Conservation (phyloP, 2,113 vertebrate genomes). For the Xiphophorus hellerii region DNA sequence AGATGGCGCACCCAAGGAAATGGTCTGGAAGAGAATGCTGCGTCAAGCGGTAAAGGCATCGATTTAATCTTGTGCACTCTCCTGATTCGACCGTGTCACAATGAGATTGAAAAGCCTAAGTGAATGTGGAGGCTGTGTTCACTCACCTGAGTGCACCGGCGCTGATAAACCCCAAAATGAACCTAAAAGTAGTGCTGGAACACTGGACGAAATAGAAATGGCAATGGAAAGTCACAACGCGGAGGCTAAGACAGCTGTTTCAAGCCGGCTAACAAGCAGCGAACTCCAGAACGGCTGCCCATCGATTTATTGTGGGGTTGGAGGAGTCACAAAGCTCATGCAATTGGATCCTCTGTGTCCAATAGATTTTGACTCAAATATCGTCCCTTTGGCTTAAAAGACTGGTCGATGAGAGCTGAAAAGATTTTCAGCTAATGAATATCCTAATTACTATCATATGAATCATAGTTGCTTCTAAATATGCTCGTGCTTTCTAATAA, state of each 20-base stretch:
- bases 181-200: constrained; percentile 45
- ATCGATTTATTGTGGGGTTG: constrained; percentile 57
- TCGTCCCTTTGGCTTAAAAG: constrained; percentile 59
- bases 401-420: constrained; percentile 46
- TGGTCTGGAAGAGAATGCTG: constrained; percentile 73
- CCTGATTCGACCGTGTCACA: constrained; percentile 69
- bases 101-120: constrained; percentile 73
- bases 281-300: constrained; percentile 58
- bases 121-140: constrained; percentile 60
- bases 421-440: constrained; percentile 68
- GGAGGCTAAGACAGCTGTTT: constrained; percentile 59
- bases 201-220: constrained; percentile 28
- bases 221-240: constrained; percentile 40
- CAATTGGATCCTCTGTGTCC: constrained; percentile 65
- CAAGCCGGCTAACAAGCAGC: constrained; percentile 68
- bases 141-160: constrained; percentile 59
- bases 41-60: constrained; percentile 70
- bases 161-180: constrained; percentile 63
- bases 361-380: constrained; percentile 65
- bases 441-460: constrained; percentile 65
- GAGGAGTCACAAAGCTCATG: constrained; percentile 57
- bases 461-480: constrained; percentile 45
- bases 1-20: constrained; percentile 58
- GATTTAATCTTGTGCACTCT: constrained; percentile 73
- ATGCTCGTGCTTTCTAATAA: constrained; percentile 61